Base-by-base conservation (phyloP, 2,113 vertebrate genomes). In the Myotis davidii region DNA sequence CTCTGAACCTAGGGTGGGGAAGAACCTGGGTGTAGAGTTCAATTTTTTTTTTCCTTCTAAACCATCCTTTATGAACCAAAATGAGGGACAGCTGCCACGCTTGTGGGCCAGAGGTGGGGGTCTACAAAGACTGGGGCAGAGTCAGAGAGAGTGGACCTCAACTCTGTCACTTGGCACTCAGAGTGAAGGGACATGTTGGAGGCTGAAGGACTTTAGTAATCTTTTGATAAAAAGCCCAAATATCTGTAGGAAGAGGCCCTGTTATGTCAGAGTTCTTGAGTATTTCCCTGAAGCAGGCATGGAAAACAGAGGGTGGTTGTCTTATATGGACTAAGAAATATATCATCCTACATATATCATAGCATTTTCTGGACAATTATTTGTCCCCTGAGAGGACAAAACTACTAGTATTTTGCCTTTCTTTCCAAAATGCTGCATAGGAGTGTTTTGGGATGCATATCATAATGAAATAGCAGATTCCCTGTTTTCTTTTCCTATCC, bases 261-360 rank as follows among this genome's bases (percentile, higher is more conserved):
- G 39, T 11, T 54, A 39, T 13, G 17, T 23, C 32, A 88, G 42
- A 85, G 25, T 42, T 59, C 42, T 73, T 89, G 21, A 79, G 39
- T 37, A 25, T 37, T 39, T 84, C 16, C 42, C 74, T 61, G 12
- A 34, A 18, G 84, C 5, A 88, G 59, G 52, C 1, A 87, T 50
- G 21, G 17, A 65, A 70, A 27, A 76, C 3, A 39, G 42, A 82
- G 9, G 48, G 50, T 10, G 90, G 42, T 9, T 76, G 0, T 85
- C 73, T 88, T 72, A 92, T 59, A 29, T 32, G 65, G 25, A 81
- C 17, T 56, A 70, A 85, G 88, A 94, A 94, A 89, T 37, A 14
- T 45, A 76, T 77, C 5, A 9, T 50, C 18, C 17, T 65, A 21
- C 20, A 32, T 42, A 88, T 76, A 23, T 52, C 42, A 84, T 21